Evolutionary conservation across 2,113 vertebrate species (phyloP).

Genomic region (Campylomormyrus tamandua): DNA sequence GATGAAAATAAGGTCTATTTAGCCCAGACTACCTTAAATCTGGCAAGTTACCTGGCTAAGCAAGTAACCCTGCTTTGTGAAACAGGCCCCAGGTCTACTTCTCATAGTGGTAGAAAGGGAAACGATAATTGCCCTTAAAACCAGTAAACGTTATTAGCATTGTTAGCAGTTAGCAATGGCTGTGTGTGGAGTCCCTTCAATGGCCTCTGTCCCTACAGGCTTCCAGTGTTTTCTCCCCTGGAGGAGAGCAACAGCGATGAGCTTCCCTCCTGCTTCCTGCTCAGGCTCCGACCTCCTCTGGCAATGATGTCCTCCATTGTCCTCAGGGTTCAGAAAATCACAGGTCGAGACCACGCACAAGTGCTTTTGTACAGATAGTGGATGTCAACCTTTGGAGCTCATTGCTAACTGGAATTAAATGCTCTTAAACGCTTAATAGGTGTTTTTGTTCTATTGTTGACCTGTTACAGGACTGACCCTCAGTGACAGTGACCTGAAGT

Average conservation of each 20-base stretch:
- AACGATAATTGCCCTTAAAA: background rate
- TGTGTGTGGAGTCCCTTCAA: background rate
- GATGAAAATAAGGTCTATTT: too few species aligned
- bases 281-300: slow-evolving; percentile 61
- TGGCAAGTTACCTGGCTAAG: too few species aligned
- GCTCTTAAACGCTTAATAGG: background rate
- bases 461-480: slow-evolving; percentile 36
- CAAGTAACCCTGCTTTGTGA: too few species aligned
- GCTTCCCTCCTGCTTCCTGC: slow-evolving; percentile 64
- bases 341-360: slow-evolving; percentile 47
- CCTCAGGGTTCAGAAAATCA: slow-evolving; percentile 57
- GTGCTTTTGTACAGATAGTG: background rate
- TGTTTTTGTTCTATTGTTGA: background rate
- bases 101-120: background rate
- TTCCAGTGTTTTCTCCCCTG: slow-evolving; percentile 46
- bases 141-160: background rate
- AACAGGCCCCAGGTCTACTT: too few species aligned
- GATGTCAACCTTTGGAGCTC: background rate
- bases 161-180: background rate
- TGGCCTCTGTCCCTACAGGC: slow-evolving; percentile 44
- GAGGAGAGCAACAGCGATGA: slow-evolving; percentile 45
- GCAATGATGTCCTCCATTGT: slow-evolving; percentile 53
- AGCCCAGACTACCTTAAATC: too few species aligned
- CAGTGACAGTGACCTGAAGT: slow-evolving; percentile 51
- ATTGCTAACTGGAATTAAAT: background rate